Percentiles rank a stretch among this genome's conserved stretches.
phyloP scores from a whole-genome alignment of 2,888 invertebrate species.

The Taphrorychus bicolor region DNA sequence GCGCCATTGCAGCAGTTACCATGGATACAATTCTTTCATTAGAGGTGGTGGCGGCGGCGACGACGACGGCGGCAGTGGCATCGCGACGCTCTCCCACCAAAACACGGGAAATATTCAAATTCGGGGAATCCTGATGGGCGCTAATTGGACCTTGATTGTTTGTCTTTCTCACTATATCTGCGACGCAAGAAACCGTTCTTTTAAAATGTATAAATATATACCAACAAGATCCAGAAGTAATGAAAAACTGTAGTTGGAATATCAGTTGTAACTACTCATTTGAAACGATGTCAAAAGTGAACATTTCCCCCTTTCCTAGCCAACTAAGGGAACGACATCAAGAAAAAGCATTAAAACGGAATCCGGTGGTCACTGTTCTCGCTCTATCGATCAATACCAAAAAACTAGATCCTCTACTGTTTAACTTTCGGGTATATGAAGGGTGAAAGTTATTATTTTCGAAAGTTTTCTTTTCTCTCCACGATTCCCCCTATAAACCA shows the following conservation, averaged over 20 bases:
- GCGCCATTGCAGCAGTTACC: conserved; percentile 54
- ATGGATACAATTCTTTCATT: conserved; percentile 50
- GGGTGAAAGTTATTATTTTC: not conserved
- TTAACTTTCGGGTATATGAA: not conserved
- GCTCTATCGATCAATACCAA: conserved; percentile 17
- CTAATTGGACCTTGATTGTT: not conserved
- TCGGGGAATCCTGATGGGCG: not conserved
- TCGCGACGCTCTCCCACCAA: conserved; percentile 4
- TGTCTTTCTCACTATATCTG: too few relatives aligned
- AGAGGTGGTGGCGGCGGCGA: conserved; percentile 18
- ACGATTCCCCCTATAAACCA: not conserved
- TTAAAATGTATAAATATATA: too few relatives aligned
- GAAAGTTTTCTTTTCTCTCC: not conserved
- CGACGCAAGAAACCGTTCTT: too few relatives aligned
- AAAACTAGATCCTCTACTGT: not conserved
- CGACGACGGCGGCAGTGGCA: conserved; percentile 25
- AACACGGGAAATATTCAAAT: not conserved
- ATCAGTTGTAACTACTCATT: too few relatives aligned
- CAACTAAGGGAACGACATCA: too few relatives aligned
- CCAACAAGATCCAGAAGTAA: too few relatives aligned
- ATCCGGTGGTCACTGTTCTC: conserved; percentile 15
- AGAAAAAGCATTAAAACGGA: not conserved
- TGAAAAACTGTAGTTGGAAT: too few relatives aligned
- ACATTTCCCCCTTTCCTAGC: not conserved
- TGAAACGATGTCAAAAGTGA: not conserved